Percentiles rank a stretch among this genome's conserved stretches.
These are phyloP conservation scores for Thunnus maccoyii DNA, from an alignment of 2,113 vertebrate genomes.

Conservation along the genomic window DNA sequence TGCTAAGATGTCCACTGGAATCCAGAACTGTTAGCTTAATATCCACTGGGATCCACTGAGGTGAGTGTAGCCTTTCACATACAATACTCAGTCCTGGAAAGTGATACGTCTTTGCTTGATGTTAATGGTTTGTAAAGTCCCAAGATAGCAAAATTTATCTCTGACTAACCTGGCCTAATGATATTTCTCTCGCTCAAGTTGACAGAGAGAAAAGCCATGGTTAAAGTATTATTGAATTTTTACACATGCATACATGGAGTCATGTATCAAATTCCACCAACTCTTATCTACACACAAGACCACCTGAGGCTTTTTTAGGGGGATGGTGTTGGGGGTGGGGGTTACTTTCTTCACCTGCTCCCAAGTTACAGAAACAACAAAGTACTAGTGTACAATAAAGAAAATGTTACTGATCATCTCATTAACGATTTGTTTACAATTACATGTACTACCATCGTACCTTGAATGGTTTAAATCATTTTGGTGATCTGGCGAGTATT, in stretches of 20 bases:
- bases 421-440: not conserved
- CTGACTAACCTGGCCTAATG: constrained; percentile 61
- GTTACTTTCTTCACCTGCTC: not conserved
- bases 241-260: constrained; percentile 53
- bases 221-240: constrained; percentile 70
- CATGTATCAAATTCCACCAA: constrained; percentile 56
- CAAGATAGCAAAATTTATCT: constrained; percentile 61
- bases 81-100: constrained; percentile 62
- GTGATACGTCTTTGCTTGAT: constrained; percentile 70
- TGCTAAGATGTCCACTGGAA: constrained; percentile 70
- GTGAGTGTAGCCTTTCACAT: constrained; percentile 76
- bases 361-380: not conserved
- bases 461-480: not conserved
- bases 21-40: constrained; percentile 74
- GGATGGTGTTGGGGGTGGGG: not conserved
- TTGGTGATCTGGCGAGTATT: not conserved
- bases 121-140: constrained; percentile 74
- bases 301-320: constrained; percentile 55
- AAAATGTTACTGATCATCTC: not conserved
- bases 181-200: constrained; percentile 62
- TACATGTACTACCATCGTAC: not conserved
- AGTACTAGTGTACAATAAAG: not conserved
- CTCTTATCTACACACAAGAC: constrained; percentile 40
- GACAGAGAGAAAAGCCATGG: constrained; percentile 51
- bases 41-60: constrained; percentile 73